Evolutionary conservation across 2,797 vertebrate genomes (phyloP).

Genomic region (Eremophila alpestris): DNA sequence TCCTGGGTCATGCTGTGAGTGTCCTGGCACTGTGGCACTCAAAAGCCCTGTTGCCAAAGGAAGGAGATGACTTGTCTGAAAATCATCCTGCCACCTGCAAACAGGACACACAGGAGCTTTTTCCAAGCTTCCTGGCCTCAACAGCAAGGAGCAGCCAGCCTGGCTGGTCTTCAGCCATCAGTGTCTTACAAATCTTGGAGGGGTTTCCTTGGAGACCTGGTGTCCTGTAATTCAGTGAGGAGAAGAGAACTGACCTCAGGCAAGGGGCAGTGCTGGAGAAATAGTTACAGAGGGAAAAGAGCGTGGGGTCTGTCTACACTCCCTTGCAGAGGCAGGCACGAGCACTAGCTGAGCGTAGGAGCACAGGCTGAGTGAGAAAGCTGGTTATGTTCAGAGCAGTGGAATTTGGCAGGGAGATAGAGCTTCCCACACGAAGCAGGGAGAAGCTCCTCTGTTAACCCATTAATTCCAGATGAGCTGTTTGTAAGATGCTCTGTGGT

Average conservation of each 20-base stretch:
- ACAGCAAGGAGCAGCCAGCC: background rate
- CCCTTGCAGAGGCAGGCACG: constrained; percentile 37
- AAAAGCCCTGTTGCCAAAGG: background rate
- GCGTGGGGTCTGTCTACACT: background rate
- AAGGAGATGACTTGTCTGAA: background rate
- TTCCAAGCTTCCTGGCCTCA: background rate
- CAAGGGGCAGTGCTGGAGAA: background rate
- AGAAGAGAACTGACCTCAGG: background rate
- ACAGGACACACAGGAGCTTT: background rate
- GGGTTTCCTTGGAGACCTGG: background rate
- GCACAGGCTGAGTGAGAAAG: constrained; percentile 49
- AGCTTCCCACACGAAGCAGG: constrained; percentile 38
- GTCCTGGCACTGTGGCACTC: background rate
- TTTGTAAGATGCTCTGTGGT: background rate
- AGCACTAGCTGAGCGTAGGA: constrained; percentile 56
- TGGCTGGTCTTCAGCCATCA: background rate
- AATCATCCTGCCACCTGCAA: background rate
- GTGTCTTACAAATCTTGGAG: background rate
- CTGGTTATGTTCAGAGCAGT: constrained; percentile 51
- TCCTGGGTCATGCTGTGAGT: background rate
- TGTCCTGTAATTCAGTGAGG: background rate
- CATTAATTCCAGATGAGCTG: background rate
- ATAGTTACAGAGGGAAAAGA: background rate
- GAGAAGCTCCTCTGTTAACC: constrained; percentile 50
- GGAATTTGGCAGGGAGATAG: constrained; percentile 62